Conservation (phyloP, 2,797 vertebrate species). For the Pseudomugil gertrudae region DNA sequence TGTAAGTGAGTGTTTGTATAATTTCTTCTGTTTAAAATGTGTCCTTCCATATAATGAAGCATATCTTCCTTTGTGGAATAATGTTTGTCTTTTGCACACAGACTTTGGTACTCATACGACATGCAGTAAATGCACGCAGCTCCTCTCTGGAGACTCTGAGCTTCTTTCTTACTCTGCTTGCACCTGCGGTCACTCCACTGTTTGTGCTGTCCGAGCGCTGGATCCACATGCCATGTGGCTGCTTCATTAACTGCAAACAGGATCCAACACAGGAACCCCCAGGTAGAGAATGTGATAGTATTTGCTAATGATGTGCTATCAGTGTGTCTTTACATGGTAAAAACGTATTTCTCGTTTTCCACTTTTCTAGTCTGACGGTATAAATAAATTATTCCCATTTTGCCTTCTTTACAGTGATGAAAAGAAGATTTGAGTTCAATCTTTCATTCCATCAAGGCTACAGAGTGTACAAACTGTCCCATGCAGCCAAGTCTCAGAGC, state of each 20-base stretch:
- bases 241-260: conserved; percentile 92
- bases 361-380: background rate
- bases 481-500: conserved; percentile 72
- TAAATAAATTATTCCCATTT: background rate
- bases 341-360: background rate
- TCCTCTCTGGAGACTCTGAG: conserved; percentile 87
- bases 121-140: conserved; percentile 83
- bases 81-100: conserved; percentile 74
- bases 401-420: conserved; percentile 80
- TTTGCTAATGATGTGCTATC: background rate
- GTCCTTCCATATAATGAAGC: conserved; percentile 34
- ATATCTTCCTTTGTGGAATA: conserved; percentile 41
- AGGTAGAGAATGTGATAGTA: conserved; percentile 58
- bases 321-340: conserved; percentile 6
- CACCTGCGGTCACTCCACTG: conserved; percentile 88
- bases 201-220: conserved; percentile 93
- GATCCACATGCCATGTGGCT: conserved; percentile 96
- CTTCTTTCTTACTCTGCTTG: conserved; percentile 92
- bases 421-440: conserved; percentile 90
- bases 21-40: conserved; percentile 31
- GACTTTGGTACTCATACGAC: conserved; percentile 88
- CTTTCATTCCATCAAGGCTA: conserved; percentile 92
- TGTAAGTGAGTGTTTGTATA: conserved; percentile 10
- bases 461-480: conserved; percentile 90
- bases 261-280: conserved; percentile 72